These are phyloP conservation scores for Caiman crocodilus DNA, from an alignment of 2,797 vertebrate species.

Conservation along the genomic window DNA sequence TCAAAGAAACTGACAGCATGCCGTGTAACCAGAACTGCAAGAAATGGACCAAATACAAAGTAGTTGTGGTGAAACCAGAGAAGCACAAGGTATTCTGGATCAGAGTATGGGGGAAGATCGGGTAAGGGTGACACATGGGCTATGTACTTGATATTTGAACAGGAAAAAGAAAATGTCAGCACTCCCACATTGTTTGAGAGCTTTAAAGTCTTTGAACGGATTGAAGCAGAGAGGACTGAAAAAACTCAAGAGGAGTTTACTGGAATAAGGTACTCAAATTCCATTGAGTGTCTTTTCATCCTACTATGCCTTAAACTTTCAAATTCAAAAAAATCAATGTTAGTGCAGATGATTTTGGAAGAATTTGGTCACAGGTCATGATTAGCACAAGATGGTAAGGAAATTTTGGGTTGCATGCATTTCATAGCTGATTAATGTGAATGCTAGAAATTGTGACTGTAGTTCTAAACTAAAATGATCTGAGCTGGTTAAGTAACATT, in stretches of 20 bases:
- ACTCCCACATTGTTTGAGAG: neutral
- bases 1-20: neutral
- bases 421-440: neutral
- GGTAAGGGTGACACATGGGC: neutral
- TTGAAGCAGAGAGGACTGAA: neutral
- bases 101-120: neutral
- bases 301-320: neutral
- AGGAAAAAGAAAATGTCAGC: neutral
- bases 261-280: neutral
- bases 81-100: neutral
- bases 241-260: neutral
- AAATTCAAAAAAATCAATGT: neutral
- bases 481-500: neutral
- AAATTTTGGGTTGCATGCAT: neutral
- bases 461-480: neutral
- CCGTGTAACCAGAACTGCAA: neutral
- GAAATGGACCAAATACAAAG: neutral
- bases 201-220: neutral
- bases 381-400: neutral
- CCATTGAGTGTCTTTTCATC: neutral
- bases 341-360: neutral
- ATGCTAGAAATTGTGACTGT: neutral
- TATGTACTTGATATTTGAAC: rapidly evolving
- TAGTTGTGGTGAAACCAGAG: neutral
- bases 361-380: neutral